These are phyloP conservation scores for Babylonia areolata DNA, from an alignment of 1,140 invertebrate genomes.

Conservation along the genomic window DNA sequence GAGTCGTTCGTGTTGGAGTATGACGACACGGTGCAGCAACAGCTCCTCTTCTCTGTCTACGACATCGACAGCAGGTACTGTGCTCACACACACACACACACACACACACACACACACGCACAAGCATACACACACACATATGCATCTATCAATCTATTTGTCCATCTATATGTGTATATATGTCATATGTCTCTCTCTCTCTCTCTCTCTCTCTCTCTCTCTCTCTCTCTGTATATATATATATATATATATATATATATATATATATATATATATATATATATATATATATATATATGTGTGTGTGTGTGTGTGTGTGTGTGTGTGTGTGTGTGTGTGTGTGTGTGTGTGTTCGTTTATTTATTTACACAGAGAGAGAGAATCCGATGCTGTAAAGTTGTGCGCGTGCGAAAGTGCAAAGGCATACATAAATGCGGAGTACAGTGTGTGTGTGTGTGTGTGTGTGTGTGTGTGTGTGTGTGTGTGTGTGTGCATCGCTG, in stretches of 20 bases:
- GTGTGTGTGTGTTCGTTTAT: no score
- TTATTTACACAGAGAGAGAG: no score
- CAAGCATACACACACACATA: neutral
- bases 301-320: no score
- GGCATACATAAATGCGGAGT: neutral
- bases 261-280: neutral
- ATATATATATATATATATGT: neutral
- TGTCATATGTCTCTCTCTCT: no score
- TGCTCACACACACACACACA: neutral
- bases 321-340: no score
- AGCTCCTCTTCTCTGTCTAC: conserved; percentile 77
- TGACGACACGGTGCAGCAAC: conserved; percentile 74
- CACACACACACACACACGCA: neutral
- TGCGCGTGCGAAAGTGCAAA: neutral
- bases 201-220: no score
- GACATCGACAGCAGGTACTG: conserved; percentile 75
- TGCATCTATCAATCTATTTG: neutral
- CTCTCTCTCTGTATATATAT: no score
- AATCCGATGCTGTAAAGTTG: no score
- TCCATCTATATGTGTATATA: neutral
- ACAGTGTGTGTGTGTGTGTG: no score
- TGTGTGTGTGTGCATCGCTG: no score
- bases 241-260: neutral
- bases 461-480: no score
- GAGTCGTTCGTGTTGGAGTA: conserved; percentile 68